A percentile compares a stretch with the other conserved stretches of the same genome.
Evolutionary conservation across 1,140 invertebrate genomes (phyloP).

Genomic region (Ditylenchus dipsaci): DNA sequence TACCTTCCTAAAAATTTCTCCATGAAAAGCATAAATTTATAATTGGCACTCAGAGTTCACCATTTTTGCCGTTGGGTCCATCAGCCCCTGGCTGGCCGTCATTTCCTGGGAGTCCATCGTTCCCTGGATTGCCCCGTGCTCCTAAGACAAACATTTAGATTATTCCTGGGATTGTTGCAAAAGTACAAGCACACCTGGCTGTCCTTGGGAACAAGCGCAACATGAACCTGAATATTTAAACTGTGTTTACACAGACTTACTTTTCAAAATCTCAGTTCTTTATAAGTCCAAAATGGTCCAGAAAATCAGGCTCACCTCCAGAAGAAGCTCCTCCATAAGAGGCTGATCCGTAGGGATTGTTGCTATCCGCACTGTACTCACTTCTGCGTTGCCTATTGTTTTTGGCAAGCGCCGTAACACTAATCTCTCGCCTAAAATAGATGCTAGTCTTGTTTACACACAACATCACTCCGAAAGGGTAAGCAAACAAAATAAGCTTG

Average conservation of each 20-base stretch:
- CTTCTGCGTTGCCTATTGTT: not conserved
- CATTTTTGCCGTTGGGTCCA: constrained; percentile 37
- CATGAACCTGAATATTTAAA: constrained; percentile 36
- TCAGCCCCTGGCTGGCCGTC: constrained; percentile 26
- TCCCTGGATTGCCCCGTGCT: constrained; percentile 14
- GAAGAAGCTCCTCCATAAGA: constrained; percentile 36
- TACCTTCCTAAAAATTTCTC: constrained; percentile 37
- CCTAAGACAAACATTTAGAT: constrained; percentile 3
- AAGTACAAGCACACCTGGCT: constrained; percentile 19
- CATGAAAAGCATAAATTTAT: constrained; percentile 11
- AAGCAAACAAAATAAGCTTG: not conserved
- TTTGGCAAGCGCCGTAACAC: constrained; percentile 3
- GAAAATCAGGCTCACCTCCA: not conserved
- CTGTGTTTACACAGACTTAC: too few relatives aligned
- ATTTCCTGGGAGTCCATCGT: constrained; percentile 32
- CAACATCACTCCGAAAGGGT: too few relatives aligned
- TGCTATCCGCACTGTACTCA: not conserved
- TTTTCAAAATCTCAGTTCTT: too few relatives aligned
- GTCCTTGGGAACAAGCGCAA: constrained; percentile 52
- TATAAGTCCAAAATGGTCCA: too few relatives aligned
- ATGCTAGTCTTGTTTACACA: constrained; percentile 26
- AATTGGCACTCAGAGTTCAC: constrained; percentile 28
- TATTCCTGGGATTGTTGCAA: constrained; percentile 8
- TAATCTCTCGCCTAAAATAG: constrained; percentile 19
- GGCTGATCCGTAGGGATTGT: constrained; percentile 23